Conservation (phyloP, 1,140 invertebrate genomes). For the Aphelenchoides fujianensis region DNA sequence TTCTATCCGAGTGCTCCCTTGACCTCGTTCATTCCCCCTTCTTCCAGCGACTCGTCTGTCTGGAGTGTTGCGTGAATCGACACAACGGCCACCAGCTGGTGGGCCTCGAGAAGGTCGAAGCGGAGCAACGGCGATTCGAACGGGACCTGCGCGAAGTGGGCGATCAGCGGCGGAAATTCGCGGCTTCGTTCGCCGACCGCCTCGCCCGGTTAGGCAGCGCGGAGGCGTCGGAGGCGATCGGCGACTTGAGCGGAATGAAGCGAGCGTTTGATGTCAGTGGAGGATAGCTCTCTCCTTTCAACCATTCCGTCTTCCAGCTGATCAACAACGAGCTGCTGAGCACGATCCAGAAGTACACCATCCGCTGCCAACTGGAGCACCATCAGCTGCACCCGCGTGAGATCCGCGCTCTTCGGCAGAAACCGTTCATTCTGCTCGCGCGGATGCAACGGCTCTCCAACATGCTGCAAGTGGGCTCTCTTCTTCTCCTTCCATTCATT, state of each 20-base stretch:
- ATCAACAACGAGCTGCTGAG: neutral
- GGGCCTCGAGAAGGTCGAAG: conserved; percentile 33
- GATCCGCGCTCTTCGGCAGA: neutral
- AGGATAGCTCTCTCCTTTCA: neutral
- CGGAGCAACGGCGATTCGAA: neutral
- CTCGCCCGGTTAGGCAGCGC: neutral
- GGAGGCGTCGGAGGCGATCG: too few relatives aligned
- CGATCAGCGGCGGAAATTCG: neutral
- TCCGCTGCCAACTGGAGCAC: neutral
- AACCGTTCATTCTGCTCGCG: conserved; percentile 15
- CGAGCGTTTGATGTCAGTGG: neutral
- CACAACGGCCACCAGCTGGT: conserved; percentile 50
- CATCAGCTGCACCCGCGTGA: neutral
- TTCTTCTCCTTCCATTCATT: too few relatives aligned
- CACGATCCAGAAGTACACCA: neutral
- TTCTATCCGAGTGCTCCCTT: too few relatives aligned
- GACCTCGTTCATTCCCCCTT: neutral
- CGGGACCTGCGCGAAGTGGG: neutral
- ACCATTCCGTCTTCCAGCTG: neutral
- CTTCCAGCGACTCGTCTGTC: conserved; percentile 40
- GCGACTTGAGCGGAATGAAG: neutral
- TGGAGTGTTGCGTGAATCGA: conserved; percentile 52
- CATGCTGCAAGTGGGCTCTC: neutral
- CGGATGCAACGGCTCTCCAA: neutral
- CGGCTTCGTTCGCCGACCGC: neutral